Evolutionary conservation across 1,140 invertebrate species (phyloP), one percentile per base, ranked within the genome.

Genomic region (Yoshiicerus persimilis): DNA sequence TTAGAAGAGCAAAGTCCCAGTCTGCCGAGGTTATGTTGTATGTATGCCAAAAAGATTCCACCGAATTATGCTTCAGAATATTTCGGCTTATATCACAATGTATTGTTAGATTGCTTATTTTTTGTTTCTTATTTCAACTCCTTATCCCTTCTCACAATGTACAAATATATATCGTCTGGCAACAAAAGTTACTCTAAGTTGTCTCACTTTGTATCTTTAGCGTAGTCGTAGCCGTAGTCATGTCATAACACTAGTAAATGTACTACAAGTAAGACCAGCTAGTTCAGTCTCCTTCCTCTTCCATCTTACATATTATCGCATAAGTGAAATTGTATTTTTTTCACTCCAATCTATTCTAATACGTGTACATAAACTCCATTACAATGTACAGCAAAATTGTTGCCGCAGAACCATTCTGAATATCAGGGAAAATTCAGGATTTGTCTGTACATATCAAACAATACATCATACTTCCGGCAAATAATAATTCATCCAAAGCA

Each of bases 111-210:
- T 80, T 80, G 75, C 75, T 80, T 80, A 32, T 80, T 80, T 80
- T 80, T 80, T 80, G 75, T 80, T 34, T 80, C 75, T 32, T 80
- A 80, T 80, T 80, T 80, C 75, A 80, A n/a, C 34, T 77, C 70
- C 34, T 77, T 77, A 77, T 38, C 75, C 75, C 16, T 80, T 80
- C 34, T 80, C 30, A 8, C 75, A 36, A 80, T 66, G 23, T 25
- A 47, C n/a, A n/a, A 56, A 16, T 56, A 70, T 70, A 30, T 70
- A 30, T 30, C 30, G 66, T 80, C 32, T 30, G 75, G 32, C 75
- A 36, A 34, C n/a, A n/a, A 34, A 23, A 36, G 27, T 80, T 34
- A 80, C 34, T 80, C 32, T n/a, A 34, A 80, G 11, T 80, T 80
- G 75, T 80, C 32, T 80, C 75, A 80, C 75, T 80, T 36, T 80